Evolutionary conservation across 2,888 invertebrate genomes (phyloP).

Genomic region (Cheilosia urbana): DNA sequence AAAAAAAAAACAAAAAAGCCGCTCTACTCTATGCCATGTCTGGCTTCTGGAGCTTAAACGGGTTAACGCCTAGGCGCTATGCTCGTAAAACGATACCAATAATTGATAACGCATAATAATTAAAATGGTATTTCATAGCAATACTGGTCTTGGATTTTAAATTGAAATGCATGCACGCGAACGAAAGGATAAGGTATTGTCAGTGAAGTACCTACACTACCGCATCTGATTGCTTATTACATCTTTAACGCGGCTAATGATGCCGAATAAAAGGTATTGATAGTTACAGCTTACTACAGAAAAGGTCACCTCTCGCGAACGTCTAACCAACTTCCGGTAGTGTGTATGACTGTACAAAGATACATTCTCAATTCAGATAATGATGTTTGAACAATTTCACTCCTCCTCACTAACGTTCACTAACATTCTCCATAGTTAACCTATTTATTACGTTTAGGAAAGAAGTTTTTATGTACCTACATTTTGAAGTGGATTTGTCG

Average conservation of each 20-base stretch:
- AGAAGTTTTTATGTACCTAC: background rate
- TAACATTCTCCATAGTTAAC: constrained; percentile 24
- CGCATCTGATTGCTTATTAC: too few relatives aligned
- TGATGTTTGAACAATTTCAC: too few relatives aligned
- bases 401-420: too few relatives aligned
- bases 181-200: constrained; percentile 47
- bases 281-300: too few relatives aligned
- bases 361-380: too few relatives aligned
- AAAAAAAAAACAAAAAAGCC: background rate
- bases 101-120: constrained; percentile 55
- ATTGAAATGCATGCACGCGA: constrained; percentile 15
- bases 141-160: constrained; percentile 41
- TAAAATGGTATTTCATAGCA: constrained; percentile 48
- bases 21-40: background rate
- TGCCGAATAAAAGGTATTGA: too few relatives aligned
- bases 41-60: constrained; percentile 4
- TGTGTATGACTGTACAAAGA: too few relatives aligned
- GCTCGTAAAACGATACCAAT: constrained; percentile 15
- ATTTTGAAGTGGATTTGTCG: background rate
- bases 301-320: too few relatives aligned
- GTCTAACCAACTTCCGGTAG: too few relatives aligned
- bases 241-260: too few relatives aligned
- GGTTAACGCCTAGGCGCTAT: constrained; percentile 43
- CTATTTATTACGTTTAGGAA: background rate
- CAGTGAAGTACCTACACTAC: too few relatives aligned